These are phyloP conservation scores for Pseudolaguvia tuberculata DNA, from an alignment of 2,113 vertebrate species.

Conservation along the genomic window DNA sequence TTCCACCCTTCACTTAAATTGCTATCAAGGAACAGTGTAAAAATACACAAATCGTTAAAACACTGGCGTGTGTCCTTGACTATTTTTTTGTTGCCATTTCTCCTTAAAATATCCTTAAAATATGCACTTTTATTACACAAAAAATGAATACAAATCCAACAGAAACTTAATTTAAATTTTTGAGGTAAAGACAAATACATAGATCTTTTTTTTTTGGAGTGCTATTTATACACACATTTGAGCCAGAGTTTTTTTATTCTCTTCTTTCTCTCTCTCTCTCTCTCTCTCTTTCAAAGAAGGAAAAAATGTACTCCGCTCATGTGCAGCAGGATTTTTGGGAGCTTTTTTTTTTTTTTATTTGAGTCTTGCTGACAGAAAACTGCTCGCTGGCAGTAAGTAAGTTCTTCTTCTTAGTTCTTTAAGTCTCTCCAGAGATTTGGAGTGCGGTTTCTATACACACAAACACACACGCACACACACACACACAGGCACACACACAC, in stretches of 20 bases:
- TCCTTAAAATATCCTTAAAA: conserved; percentile 66
- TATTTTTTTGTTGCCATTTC: conserved; percentile 56
- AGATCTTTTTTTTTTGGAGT: conserved; percentile 56
- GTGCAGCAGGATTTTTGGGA: conserved; percentile 70
- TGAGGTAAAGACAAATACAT: conserved; percentile 72
- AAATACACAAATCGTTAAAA: conserved; percentile 71
- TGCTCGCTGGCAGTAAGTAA: conserved; percentile 56
- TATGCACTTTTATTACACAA: conserved; percentile 69
- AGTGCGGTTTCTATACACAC: neutral
- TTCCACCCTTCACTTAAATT: conserved; percentile 54
- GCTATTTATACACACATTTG: conserved; percentile 60
- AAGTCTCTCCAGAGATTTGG: conserved; percentile 34
- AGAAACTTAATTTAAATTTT: conserved; percentile 75
- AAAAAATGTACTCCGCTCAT: conserved; percentile 55
- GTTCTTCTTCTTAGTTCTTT: conserved; percentile 44
- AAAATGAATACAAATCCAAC: conserved; percentile 55
- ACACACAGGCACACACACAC: neutral
- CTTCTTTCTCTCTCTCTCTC: neutral
- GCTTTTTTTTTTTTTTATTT: conserved; percentile 38
- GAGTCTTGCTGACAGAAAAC: conserved; percentile 58
- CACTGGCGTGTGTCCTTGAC: conserved; percentile 60
- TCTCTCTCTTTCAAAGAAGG: conserved; percentile 49
- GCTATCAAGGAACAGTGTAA: conserved; percentile 67
- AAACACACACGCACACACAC: no score
- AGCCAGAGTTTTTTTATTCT: conserved; percentile 40